phyloP scores from a whole-genome alignment of 2,888 invertebrate genomes.

The Stenodera caucasica region DNA sequence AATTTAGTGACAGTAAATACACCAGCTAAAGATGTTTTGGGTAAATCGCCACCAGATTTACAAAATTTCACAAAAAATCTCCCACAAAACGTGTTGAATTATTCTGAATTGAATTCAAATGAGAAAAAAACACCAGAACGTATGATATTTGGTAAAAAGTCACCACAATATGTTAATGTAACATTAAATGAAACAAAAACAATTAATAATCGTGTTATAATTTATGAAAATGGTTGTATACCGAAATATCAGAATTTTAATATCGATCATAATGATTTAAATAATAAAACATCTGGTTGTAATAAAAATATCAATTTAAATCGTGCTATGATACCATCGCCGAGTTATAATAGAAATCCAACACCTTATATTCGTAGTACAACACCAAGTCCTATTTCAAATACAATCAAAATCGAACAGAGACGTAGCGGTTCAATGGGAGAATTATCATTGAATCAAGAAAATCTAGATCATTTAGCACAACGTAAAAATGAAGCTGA shows the following conservation, averaged over 20 bases:
- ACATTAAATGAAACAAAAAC: constrained; percentile 53
- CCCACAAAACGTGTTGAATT: constrained; percentile 58
- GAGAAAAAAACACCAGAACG: constrained; percentile 51
- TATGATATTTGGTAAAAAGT: constrained; percentile 48
- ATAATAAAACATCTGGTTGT: constrained; percentile 45
- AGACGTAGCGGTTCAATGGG: constrained; percentile 48
- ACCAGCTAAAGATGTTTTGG: constrained; percentile 79
- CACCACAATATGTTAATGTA: constrained; percentile 53
- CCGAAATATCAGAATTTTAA: constrained; percentile 50
- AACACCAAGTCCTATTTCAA: constrained; percentile 49
- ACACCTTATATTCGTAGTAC: constrained; percentile 50
- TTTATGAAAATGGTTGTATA: constrained; percentile 52
- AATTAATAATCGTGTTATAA: constrained; percentile 53
- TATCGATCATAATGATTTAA: constrained; percentile 51
- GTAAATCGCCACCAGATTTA: constrained; percentile 61
- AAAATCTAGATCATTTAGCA: constrained; percentile 40
- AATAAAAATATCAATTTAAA: constrained; percentile 50
- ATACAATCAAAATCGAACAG: constrained; percentile 40
- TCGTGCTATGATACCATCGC: constrained; percentile 56
- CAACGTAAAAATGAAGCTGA: constrained; percentile 54
- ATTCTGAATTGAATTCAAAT: constrained; percentile 51
- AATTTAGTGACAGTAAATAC: constrained; percentile 78
- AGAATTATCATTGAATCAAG: constrained; percentile 40
- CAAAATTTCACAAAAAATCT: constrained; percentile 65
- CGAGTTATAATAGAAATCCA: constrained; percentile 60